Evolutionary conservation across 2,113 vertebrate species (phyloP).

Genomic region (Catharus minimus): DNA sequence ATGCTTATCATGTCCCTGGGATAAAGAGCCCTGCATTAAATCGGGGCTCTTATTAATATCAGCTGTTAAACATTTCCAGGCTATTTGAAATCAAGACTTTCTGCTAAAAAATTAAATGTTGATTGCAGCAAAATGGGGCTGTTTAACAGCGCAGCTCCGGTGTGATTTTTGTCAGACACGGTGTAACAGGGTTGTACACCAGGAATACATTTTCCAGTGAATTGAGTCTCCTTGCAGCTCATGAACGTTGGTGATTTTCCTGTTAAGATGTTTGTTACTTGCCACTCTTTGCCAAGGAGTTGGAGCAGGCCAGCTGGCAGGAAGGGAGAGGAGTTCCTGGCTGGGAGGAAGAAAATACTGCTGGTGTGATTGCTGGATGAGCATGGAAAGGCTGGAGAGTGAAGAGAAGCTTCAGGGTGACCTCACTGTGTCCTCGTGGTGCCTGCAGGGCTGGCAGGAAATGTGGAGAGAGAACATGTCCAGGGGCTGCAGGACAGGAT

Average conservation of each 20-base stretch:
- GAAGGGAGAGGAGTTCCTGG: not conserved
- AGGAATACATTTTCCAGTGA: not conserved
- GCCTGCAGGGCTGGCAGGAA: too few species aligned
- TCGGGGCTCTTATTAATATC: not conserved
- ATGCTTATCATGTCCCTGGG: not conserved
- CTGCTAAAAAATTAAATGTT: not conserved
- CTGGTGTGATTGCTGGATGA: not conserved
- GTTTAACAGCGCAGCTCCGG: not conserved
- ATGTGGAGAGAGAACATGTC: not conserved
- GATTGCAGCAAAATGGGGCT: not conserved
- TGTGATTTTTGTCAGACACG: not conserved
- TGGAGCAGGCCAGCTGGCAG: not conserved
- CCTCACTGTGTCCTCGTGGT: fast-evolving
- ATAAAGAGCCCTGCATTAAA: not conserved
- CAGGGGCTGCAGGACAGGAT: not conserved
- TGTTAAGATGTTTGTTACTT: not conserved
- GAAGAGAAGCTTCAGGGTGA: not conserved
- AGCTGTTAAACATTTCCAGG: constrained; percentile 12
- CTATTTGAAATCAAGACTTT: constrained; percentile 31
- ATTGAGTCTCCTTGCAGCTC: not conserved
- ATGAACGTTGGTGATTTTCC: not conserved
- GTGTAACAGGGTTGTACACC: not conserved
- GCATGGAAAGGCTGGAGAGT: not conserved
- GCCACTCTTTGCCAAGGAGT: not conserved
- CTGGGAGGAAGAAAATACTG: not conserved